A percentile compares a stretch with the other conserved stretches of the same genome.
phyloP scores from a whole-genome alignment of 2,113 vertebrate species.

The Prolemur simus region DNA sequence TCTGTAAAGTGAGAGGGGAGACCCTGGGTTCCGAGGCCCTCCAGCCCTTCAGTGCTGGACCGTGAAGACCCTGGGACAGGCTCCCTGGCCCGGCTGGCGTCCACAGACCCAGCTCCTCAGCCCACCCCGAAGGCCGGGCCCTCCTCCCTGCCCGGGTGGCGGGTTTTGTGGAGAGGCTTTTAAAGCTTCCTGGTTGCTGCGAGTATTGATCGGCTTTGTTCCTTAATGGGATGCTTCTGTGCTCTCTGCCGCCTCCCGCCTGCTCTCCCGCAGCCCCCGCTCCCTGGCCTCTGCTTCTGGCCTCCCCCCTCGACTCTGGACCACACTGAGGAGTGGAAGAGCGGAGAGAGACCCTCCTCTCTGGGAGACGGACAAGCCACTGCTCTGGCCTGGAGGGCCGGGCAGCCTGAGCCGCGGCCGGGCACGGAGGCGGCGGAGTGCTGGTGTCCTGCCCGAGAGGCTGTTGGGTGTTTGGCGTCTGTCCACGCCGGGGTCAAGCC shows the following conservation, averaged over 20 bases:
- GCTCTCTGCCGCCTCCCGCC: not conserved
- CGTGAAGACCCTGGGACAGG: constrained; percentile 76
- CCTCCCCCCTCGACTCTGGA: constrained; percentile 45
- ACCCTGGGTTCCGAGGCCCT: not conserved
- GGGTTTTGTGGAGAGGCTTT: constrained; percentile 81
- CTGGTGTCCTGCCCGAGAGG: not conserved
- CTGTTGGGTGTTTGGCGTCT: not conserved
- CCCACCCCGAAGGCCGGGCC: not conserved
- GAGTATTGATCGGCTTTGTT: constrained; percentile 82
- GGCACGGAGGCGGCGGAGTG: not conserved
- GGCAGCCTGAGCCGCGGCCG: not conserved
- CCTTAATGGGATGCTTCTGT: constrained; percentile 81
- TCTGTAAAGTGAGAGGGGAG: not conserved
- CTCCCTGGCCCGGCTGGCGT: constrained; percentile 46
- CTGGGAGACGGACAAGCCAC: not conserved
- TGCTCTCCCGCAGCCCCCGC: not conserved
- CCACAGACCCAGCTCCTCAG: constrained; percentile 56
- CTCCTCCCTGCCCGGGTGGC: not conserved
- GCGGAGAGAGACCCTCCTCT: not conserved
- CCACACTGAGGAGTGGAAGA: not conserved
- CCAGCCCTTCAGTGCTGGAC: not conserved
- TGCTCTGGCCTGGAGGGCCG: rapidly evolving
- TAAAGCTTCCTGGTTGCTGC: constrained; percentile 78
- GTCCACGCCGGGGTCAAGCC: not conserved
- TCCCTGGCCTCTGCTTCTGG: constrained; percentile 45